These are phyloP conservation scores for Empidonax traillii DNA, from an alignment of 2,113 vertebrate species.

Conservation along the genomic window DNA sequence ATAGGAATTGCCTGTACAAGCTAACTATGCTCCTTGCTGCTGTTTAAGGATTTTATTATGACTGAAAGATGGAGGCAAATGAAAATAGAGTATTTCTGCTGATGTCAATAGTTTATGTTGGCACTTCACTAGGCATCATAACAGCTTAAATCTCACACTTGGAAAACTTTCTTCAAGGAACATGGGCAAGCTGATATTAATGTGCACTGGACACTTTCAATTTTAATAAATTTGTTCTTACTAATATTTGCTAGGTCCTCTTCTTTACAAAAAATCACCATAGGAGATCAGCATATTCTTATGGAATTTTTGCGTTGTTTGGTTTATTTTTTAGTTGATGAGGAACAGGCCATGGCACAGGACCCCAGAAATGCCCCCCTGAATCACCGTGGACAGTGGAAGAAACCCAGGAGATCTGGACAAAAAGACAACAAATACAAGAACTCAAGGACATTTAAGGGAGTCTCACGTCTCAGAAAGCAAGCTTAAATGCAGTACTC, in stretches of 20 bases:
- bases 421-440: not conserved
- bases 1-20: rapidly evolving
- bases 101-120: not conserved
- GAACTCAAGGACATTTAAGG: not conserved
- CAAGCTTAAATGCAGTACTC: not conserved
- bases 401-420: not conserved
- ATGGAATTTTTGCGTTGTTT: not conserved
- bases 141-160: not conserved
- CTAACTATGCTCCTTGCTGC: not conserved
- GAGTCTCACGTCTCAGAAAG: not conserved
- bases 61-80: not conserved
- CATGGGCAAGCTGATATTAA: not conserved
- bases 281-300: not conserved
- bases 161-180: not conserved
- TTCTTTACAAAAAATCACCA: not conserved
- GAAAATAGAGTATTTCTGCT: not conserved
- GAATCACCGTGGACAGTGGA: not conserved
- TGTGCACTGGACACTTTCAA: not conserved
- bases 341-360: constrained; percentile 45
- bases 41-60: not conserved
- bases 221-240: not conserved
- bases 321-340: constrained; percentile 73
- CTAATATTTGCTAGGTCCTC: not conserved
- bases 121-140: rapidly evolving
- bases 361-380: not conserved